Evolutionary conservation across 2,888 invertebrate genomes (phyloP), one percentile per base, ranked within the genome.

Genomic region (Pimpla rufipes): DNA sequence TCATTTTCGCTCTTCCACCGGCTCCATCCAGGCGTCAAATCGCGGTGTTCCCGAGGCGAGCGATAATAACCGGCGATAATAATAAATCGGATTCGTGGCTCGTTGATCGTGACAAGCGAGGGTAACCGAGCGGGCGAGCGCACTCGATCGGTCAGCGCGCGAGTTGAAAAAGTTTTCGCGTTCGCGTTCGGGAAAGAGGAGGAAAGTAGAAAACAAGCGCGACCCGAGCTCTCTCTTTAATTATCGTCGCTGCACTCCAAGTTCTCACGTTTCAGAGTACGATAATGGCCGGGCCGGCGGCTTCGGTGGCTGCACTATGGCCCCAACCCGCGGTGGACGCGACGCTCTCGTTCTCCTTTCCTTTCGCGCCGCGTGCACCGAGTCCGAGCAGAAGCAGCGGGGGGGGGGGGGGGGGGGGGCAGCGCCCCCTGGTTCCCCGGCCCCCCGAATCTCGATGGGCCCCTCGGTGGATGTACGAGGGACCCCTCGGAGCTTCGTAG

Each of bases 261-360:
- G 74, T 89, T 90, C 89, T 88, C 89, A 88, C 87, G 87, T 78
- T 85, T 87, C 79, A 68, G 67, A 67, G 81, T 85, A 62, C 35
- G 87, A 62, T 82, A 82, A 82, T 79, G 68, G 74, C 37, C 47
- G 81, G 62, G 68, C 78, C 57, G 57, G 42, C 80, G 45, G 59
- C 77, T 64, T 62, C 79, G 68, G 50, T 52, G 42, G 74, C 68
- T 82, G 82, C 82, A 82, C 78, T 78, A 68, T 82, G 82, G 78
- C 82, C 82, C 73, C 62, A 21, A 29, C 40, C 8, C 37, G 55
- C 18, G 42, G 47, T 70, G 42, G 29, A 66, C 42, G 71, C 42
- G 21, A 55, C 52, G 59, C 67, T 78, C 82, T 62, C 74, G 74
- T 74, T 82, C 82, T 78, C 42, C 68, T 78, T 74, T 78, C 45